phyloP scores from a whole-genome alignment of 1,140 invertebrate genomes.

The Asbolus verrucosus region DNA sequence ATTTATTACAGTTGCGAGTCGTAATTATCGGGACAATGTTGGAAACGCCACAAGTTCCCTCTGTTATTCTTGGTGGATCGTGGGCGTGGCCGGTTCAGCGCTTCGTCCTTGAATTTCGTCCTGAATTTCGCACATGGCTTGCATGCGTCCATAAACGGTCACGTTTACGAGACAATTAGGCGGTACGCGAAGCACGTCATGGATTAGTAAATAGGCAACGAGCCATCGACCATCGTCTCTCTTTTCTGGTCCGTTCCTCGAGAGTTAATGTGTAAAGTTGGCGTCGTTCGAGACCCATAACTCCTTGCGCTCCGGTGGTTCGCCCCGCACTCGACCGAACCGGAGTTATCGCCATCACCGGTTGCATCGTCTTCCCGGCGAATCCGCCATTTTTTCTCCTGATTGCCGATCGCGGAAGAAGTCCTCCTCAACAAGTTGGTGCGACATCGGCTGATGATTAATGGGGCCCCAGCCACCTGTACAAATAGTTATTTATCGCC shows the following conservation, averaged over 20 bases:
- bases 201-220: constrained; percentile 41
- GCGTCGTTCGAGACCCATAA: constrained; percentile 10
- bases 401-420: no score
- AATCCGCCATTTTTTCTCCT: constrained; percentile 19
- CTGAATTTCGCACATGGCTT: no score
- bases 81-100: constrained; percentile 17
- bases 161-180: constrained; percentile 1
- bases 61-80: constrained; percentile 18
- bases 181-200: constrained; percentile 33
- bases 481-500: constrained; percentile 49
- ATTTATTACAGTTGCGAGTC: constrained; percentile 30
- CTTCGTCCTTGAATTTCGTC: not conserved
- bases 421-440: constrained; percentile 26
- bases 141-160: no score
- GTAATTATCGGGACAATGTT: constrained; percentile 43
- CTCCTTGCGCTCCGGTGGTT: not conserved
- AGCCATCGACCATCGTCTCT: no score
- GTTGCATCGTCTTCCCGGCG: constrained; percentile 10
- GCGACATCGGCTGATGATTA: constrained; percentile 18
- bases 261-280: constrained; percentile 11
- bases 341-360: not conserved
- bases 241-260: no score
- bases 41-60: constrained; percentile 32
- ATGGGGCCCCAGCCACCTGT: constrained; percentile 23
- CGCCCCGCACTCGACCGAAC: no score